Evolutionary conservation across 2,113 vertebrate species (phyloP).

Genomic region (Etheostoma cragini): DNA sequence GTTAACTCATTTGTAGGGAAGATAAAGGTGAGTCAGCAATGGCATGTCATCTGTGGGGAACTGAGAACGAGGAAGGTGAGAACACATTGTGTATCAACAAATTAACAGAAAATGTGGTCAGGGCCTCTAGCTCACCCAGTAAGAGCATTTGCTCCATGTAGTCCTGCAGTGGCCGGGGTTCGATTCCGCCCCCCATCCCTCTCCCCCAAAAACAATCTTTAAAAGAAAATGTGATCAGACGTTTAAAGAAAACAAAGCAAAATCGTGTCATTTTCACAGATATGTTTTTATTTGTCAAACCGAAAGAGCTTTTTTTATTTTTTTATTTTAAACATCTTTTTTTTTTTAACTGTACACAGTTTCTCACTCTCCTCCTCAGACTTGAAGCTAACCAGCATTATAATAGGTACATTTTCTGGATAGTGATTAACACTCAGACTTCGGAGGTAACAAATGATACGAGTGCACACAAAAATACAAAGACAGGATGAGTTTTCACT

Average conservation of each 20-base stretch:
- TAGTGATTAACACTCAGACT: constrained; percentile 71
- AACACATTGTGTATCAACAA: not conserved
- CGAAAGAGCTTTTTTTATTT: constrained; percentile 80
- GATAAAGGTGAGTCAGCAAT: not conserved
- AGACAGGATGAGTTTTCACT: constrained; percentile 59
- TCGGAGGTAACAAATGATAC: constrained; percentile 65
- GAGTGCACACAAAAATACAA: constrained; percentile 63
- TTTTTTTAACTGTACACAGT: constrained; percentile 76
- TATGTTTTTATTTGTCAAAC: constrained; percentile 86
- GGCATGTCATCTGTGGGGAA: not conserved
- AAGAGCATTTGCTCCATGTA: too few species aligned
- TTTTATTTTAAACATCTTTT: constrained; percentile 74
- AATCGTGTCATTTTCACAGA: constrained; percentile 76
- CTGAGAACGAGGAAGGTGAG: not conserved
- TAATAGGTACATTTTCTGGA: constrained; percentile 73
- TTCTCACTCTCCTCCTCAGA: constrained; percentile 62
- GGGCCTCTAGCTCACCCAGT: too few species aligned
- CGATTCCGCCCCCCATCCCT: too few species aligned
- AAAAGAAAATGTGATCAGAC: not conserved
- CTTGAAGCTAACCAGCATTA: constrained; percentile 71
- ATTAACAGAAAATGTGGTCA: not conserved
- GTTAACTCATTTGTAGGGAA: not conserved
- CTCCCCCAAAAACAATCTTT: not conserved
- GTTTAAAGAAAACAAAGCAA: constrained; percentile 34
- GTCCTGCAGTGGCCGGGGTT: too few species aligned